Base-by-base conservation (phyloP, 2,888 invertebrate species). In the Nowickia ferox region DNA sequence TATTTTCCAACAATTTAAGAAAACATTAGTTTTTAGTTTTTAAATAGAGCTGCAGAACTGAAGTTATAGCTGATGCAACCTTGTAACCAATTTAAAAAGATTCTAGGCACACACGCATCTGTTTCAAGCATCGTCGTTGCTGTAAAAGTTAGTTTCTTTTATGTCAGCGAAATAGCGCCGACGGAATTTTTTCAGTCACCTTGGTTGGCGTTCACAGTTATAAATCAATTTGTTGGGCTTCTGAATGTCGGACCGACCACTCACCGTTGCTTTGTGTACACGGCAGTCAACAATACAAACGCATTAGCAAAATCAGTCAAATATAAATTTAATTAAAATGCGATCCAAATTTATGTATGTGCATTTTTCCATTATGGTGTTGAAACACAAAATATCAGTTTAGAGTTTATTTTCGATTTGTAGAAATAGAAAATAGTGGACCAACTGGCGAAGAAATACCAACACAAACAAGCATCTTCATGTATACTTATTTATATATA, bases 321-420 rank as follows among this genome's bases (percentile, higher is more conserved):
- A 90, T 90, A 90, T 88, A 91, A 90, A 91, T 91, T 91, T 91
- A 91, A 91, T 91, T 91, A 91, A 91, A 90, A 61, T 84, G 84
- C 82, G 76, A 80, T 82, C 89, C 87, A 89, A 88, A 90, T 90
- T 90, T 89, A 90, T 89, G 89, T 89, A 90, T 89, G 89, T 84
- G 88, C 87, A 88, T 88, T 63, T 89, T 88, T 84, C 86, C 88
- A 88, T 88, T 68, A 57, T 55, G 59, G 13, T 72, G 72, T 17
- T n/a, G 46, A 69, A 66, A 65, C 51, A 63, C 11, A 15, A 88
- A 88, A 86, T 87, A 87, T 19, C 80, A 71, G 68, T 74, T 74
- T 57, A 81, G 69, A 84, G 69, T 72, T 61, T 51, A 13, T 59
- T 75, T 68, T 17, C n/a, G 57, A 69, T 57, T 57, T 63, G n/a